Evolutionary conservation across 2,888 invertebrate species (phyloP).

Genomic region (Caenorhabditis macrosperma): DNA sequence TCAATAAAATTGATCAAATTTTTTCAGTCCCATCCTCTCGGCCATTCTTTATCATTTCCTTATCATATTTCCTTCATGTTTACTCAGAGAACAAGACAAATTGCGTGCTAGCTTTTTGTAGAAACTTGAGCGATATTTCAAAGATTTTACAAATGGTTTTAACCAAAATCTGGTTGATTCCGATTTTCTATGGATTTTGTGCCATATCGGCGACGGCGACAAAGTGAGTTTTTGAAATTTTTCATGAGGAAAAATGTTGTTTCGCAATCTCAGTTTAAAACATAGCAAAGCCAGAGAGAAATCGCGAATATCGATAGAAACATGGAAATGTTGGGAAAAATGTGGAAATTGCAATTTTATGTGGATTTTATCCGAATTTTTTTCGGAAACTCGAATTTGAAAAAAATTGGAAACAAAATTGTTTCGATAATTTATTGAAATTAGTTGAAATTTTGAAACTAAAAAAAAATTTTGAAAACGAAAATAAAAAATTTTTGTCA

Average conservation of each 20-base stretch:
- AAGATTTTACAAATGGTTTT: conserved; percentile 49
- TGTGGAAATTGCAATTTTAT: too few species aligned
- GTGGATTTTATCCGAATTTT: too few species aligned
- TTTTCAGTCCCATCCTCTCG: too few species aligned
- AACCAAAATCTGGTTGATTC: conserved; percentile 61
- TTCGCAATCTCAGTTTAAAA: too few species aligned
- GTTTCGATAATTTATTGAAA: too few species aligned
- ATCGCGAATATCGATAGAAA: background rate
- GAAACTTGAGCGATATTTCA: background rate
- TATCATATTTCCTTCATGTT: background rate
- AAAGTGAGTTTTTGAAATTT: conserved; percentile 33
- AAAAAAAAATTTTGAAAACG: too few species aligned
- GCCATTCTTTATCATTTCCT: background rate
- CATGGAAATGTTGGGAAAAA: background rate
- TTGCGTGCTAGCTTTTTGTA: background rate
- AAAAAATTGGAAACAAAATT: too few species aligned
- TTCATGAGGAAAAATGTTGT: background rate
- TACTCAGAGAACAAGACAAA: too few species aligned
- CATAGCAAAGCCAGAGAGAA: too few species aligned
- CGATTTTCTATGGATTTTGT: conserved; percentile 49
- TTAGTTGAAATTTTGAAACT: too few species aligned
- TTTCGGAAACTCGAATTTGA: too few species aligned
- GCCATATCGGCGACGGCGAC: conserved; percentile 53
- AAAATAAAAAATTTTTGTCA: too few species aligned
- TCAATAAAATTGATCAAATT: conserved; percentile 38